phyloP scores from a whole-genome alignment of 1,140 invertebrate species.

The Thaumetopoea pityocampa region DNA sequence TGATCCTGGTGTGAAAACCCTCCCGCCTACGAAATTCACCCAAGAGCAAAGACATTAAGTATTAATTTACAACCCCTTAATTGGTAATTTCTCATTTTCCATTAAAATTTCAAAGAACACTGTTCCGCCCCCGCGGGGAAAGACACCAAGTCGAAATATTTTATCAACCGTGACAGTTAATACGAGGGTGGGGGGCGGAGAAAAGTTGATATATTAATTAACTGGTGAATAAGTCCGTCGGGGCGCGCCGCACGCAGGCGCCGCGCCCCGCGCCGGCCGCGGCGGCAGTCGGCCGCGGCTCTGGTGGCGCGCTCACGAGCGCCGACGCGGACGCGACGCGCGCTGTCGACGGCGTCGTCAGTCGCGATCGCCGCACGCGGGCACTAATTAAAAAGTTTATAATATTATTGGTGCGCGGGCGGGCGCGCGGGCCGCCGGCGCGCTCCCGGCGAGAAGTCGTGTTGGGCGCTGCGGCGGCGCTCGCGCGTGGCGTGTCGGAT shows the following conservation, averaged over 20 bases:
- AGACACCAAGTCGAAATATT: constrained; percentile 58
- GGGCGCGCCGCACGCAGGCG: constrained; percentile 64
- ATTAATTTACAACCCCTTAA: constrained; percentile 37
- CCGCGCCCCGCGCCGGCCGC: too few species aligned
- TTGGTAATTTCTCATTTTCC: constrained; percentile 20
- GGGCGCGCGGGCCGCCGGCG: too few species aligned
- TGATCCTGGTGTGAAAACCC: too few species aligned
- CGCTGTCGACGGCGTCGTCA: too few species aligned
- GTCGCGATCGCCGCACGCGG: too few species aligned
- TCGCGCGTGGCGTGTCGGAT: constrained; percentile 49
- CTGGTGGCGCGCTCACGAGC: constrained; percentile 37
- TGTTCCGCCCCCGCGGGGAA: constrained; percentile 23
- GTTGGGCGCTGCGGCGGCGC: constrained; percentile 44
- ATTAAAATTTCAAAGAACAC: constrained; percentile 15
- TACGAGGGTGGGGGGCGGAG: constrained; percentile 47
- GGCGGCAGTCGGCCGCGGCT: constrained; percentile 37
- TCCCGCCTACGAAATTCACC: constrained; percentile 23
- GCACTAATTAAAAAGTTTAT: too few species aligned
- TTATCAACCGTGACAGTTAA: constrained; percentile 64
- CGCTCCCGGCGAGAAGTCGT: too few species aligned
- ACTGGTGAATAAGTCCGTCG: constrained; percentile 66
- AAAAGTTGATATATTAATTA: constrained; percentile 76
- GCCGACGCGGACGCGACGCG: too few species aligned
- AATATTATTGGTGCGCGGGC: too few species aligned
- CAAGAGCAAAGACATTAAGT: constrained; percentile 22